Conservation (phyloP, 2,888 invertebrate genomes). For the Lasiommata megera region DNA sequence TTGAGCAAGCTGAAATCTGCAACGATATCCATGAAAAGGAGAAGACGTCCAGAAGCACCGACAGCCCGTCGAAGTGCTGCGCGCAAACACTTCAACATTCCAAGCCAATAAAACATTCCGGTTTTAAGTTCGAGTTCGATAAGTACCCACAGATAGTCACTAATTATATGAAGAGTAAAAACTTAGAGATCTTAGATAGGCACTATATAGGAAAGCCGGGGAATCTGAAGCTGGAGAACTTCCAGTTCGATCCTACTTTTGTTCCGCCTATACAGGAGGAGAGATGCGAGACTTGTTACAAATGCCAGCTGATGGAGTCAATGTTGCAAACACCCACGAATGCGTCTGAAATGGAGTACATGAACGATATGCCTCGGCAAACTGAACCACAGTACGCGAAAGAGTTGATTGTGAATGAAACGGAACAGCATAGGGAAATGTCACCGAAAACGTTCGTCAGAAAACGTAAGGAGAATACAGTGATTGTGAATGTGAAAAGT, state of each 20-base stretch:
- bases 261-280: conserved; percentile 71
- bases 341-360: conserved; percentile 85
- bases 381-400: conserved; percentile 67
- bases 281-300: conserved; percentile 77
- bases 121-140: conserved; percentile 87
- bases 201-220: conserved; percentile 81
- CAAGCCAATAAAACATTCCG: conserved; percentile 84
- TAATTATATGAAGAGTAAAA: conserved; percentile 89
- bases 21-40: conserved; percentile 46
- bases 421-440: conserved; percentile 41
- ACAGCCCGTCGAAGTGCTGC: conserved; percentile 71
- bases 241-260: conserved; percentile 74
- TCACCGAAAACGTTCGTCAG: conserved; percentile 69
- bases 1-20: conserved; percentile 42
- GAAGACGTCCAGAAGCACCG: conserved; percentile 41
- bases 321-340: conserved; percentile 88
- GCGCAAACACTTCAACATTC: conserved; percentile 79
- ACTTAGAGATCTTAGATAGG: conserved; percentile 83
- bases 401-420: conserved; percentile 49
- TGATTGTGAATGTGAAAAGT: conserved; percentile 57
- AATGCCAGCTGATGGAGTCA: conserved; percentile 77
- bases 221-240: conserved; percentile 76
- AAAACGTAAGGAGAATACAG: conserved; percentile 64
- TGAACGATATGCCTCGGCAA: conserved; percentile 68
- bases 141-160: conserved; percentile 88